Evolutionary conservation across 2,888 invertebrate genomes (phyloP).

Genomic region (Sclerodermus sp.): DNA sequence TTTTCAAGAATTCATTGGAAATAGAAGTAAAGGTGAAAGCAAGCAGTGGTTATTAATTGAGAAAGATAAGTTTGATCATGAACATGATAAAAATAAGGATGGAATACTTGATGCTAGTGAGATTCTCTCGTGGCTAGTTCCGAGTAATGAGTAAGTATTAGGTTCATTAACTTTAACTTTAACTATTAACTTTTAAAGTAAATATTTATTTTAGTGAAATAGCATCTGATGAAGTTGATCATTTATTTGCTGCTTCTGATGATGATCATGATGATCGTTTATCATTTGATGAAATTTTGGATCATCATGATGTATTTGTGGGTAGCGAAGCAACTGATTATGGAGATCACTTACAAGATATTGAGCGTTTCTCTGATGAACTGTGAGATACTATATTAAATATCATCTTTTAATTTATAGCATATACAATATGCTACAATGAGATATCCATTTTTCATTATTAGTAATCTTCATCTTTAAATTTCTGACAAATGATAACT

Average conservation of each 20-base stretch:
- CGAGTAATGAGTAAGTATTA: constrained; percentile 86
- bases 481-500: no score
- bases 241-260: constrained; percentile 84
- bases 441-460: no score
- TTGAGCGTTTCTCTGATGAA: constrained; percentile 79
- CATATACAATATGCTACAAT: no score
- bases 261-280: constrained; percentile 81
- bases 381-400: constrained; percentile 55
- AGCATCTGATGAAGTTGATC: constrained; percentile 87
- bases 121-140: constrained; percentile 86
- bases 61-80: constrained; percentile 82
- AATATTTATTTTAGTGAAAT: constrained; percentile 67
- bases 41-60: constrained; percentile 74
- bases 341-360: constrained; percentile 80
- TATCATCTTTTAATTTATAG: constrained; percentile 15
- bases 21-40: constrained; percentile 67
- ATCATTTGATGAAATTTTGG: constrained; percentile 78
- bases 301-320: constrained; percentile 86
- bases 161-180: not conserved
- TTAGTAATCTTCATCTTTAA: no score
- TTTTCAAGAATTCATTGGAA: constrained; percentile 82
- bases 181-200: constrained; percentile 5
- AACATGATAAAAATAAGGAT: constrained; percentile 83
- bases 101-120: constrained; percentile 78
- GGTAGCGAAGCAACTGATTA: constrained; percentile 91